A percentile compares a stretch with the other conserved stretches of the same genome.
phyloP scores from a whole-genome alignment of 2,888 invertebrate species.

The Blomia tropicalis region DNA sequence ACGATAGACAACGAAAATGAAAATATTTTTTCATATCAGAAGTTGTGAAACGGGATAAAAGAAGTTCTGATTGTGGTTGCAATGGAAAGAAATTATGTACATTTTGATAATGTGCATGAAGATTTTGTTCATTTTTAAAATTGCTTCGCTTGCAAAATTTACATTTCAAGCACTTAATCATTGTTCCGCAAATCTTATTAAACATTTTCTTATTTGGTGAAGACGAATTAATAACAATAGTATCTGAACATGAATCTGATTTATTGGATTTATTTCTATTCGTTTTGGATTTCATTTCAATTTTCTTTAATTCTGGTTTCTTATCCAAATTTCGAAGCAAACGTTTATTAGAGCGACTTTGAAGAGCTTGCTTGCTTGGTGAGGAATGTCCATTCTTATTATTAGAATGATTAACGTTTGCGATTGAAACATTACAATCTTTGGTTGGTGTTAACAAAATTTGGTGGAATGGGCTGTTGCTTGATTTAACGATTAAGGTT shows the following conservation, averaged over 20 bases:
- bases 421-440: neutral
- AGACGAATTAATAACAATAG: neutral
- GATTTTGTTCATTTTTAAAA: neutral
- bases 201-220: neutral
- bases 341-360: slow-evolving; percentile 4
- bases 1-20: slow-evolving; percentile 11
- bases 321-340: neutral
- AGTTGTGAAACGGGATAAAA: neutral
- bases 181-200: neutral
- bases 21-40: slow-evolving; percentile 5
- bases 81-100: neutral
- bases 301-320: neutral
- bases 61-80: neutral
- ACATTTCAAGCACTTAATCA: neutral
- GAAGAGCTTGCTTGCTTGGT: neutral
- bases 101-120: neutral
- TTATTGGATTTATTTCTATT: neutral
- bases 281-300: neutral
- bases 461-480: neutral
- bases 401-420: too few relatives aligned
- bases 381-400: neutral
- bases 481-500: neutral
- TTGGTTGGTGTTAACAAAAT: neutral
- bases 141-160: slow-evolving; percentile 1
- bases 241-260: too few relatives aligned